Evolutionary conservation across 1,140 invertebrate genomes (phyloP).

Genomic region (Pectinophora gossypiella): DNA sequence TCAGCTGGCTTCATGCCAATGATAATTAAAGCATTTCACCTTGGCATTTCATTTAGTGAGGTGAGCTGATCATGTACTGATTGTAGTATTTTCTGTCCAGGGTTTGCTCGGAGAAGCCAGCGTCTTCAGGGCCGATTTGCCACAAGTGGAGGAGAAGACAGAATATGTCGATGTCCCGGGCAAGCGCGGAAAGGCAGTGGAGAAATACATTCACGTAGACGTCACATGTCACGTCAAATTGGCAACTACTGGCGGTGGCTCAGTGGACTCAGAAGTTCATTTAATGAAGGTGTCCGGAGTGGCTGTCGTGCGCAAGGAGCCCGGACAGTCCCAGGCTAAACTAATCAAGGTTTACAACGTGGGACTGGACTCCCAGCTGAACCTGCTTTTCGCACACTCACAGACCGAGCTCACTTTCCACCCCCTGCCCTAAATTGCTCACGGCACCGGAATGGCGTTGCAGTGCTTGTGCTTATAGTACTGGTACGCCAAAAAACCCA

Average conservation of each 20-base stretch:
- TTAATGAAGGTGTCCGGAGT: conserved; percentile 80
- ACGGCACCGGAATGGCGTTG: conserved; percentile 47
- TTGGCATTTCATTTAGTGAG: conserved; percentile 19
- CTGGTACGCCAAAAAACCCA: conserved; percentile 48
- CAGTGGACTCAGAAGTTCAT: conserved; percentile 76
- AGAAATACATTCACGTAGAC: conserved; percentile 80
- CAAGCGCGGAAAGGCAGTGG: conserved; percentile 71
- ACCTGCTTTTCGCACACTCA: conserved; percentile 78
- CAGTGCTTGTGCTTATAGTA: conserved; percentile 37
- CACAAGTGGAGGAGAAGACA: conserved; percentile 78
- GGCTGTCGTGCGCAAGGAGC: conserved; percentile 78
- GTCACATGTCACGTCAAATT: conserved; percentile 80
- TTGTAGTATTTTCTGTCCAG: conserved; percentile 33
- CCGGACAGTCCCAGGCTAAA: conserved; percentile 66
- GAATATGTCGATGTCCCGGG: conserved; percentile 74
- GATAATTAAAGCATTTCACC: conserved; percentile 14
- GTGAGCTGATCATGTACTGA: conserved; percentile 17
- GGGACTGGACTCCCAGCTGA: conserved; percentile 80
- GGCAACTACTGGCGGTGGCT: conserved; percentile 75
- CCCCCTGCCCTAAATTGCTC: conserved; percentile 63
- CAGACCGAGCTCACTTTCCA: conserved; percentile 79
- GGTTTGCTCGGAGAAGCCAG: conserved; percentile 78
- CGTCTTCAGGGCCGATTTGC: conserved; percentile 79
- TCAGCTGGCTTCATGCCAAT: conserved; percentile 23
- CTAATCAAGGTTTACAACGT: conserved; percentile 79